These are phyloP conservation scores for Platalea minor DNA, from an alignment of 2,797 vertebrate genomes.

Conservation along the genomic window DNA sequence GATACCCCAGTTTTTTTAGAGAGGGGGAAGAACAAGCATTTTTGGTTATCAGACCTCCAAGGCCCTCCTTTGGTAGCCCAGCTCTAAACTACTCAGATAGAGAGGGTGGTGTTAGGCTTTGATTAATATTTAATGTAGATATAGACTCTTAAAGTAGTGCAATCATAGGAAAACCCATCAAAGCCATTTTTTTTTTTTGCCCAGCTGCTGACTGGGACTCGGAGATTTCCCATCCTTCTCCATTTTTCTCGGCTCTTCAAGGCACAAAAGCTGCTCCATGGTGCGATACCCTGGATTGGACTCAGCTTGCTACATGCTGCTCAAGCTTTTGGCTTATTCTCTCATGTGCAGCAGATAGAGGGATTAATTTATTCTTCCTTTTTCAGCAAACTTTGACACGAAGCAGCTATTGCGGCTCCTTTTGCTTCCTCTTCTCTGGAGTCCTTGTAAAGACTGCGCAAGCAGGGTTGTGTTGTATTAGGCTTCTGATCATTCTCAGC, in stretches of 20 bases:
- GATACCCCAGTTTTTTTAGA: rapidly evolving
- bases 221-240: background rate
- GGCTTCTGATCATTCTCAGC: background rate
- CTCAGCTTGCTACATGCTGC: background rate
- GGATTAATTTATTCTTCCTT: background rate
- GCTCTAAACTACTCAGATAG: background rate
- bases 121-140: background rate
- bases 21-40: background rate
- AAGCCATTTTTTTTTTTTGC: background rate
- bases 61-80: background rate
- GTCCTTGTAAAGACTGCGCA: background rate
- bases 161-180: background rate
- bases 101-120: background rate
- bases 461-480: background rate
- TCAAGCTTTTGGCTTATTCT: background rate
- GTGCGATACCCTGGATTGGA: background rate
- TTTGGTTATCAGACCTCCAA: background rate
- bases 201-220: background rate
- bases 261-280: background rate
- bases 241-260: background rate
- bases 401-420: background rate
- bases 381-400: background rate
- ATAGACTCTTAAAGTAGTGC: background rate
- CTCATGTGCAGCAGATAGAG: background rate
- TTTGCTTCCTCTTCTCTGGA: background rate